Conservation (phyloP, 2,888 invertebrate species). For the Sinodicranocentrus sp. region DNA sequence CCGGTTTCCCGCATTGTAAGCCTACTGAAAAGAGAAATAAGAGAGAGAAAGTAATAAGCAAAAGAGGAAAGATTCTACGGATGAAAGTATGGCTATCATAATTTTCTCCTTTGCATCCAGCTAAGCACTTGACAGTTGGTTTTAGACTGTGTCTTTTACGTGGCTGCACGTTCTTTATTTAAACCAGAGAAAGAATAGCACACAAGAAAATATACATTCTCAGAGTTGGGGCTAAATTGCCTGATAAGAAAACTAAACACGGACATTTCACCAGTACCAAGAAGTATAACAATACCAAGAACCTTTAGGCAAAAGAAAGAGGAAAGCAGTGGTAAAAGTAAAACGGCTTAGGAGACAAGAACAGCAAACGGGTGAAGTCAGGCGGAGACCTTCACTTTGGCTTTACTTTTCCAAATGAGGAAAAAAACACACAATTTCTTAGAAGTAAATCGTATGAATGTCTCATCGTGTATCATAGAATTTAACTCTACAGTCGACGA, state of each 20-base stretch:
- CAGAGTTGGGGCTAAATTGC: constrained; percentile 18
- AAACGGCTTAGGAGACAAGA: neutral
- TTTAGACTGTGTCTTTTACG: neutral
- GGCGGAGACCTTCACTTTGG: too few species aligned
- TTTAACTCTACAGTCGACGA: constrained; percentile 40
- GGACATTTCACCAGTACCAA: constrained; percentile 2
- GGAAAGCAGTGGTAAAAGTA: neutral
- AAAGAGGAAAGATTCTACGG: neutral
- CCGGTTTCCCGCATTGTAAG: too few species aligned
- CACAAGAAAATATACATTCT: neutral
- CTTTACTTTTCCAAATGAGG: too few species aligned
- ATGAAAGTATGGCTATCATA: constrained; percentile 10
- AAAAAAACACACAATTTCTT: neutral
- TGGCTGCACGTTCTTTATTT: neutral
- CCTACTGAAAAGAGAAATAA: constrained; percentile 11
- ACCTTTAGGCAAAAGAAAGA: too few species aligned
- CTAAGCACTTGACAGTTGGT: neutral
- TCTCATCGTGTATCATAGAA: constrained; percentile 43
- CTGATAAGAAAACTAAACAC: constrained; percentile 49
- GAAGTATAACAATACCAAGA: too few species aligned
- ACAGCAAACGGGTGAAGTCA: neutral
- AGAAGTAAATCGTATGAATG: constrained; percentile 35
- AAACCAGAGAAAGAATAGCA: neutral
- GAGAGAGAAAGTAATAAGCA: constrained; percentile 9
- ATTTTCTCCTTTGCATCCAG: neutral